These are phyloP conservation scores for Nymphalis polychloros DNA, from an alignment of 2,888 invertebrate species.

Conservation along the genomic window DNA sequence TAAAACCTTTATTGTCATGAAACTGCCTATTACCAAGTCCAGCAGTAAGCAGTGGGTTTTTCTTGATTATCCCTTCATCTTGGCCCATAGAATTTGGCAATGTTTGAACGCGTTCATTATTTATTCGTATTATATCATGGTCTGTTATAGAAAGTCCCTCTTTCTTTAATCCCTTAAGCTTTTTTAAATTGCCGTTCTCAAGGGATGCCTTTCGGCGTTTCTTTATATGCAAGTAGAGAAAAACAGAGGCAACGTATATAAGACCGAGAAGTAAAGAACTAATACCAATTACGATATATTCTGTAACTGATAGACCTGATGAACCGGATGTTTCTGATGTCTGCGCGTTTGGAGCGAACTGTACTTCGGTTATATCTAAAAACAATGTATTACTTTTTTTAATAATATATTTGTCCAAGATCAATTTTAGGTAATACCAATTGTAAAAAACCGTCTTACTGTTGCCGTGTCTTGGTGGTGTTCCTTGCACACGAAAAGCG, in stretches of 20 bases:
- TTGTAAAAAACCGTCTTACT: constrained; percentile 72
- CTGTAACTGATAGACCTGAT: constrained; percentile 85
- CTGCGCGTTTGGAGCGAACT: constrained; percentile 86
- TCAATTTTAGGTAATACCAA: not conserved
- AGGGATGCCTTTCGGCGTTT: constrained; percentile 81
- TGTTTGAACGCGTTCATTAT: constrained; percentile 66
- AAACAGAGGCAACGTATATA: constrained; percentile 92
- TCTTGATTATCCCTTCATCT: constrained; percentile 88
- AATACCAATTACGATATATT: constrained; percentile 92
- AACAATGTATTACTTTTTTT: constrained; percentile 37
- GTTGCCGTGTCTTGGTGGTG: constrained; percentile 84
- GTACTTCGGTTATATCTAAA: constrained; percentile 90
- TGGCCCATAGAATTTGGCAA: constrained; percentile 75
- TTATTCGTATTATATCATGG: constrained; percentile 73
- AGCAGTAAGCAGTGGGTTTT: constrained; percentile 85
- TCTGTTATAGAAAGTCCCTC: constrained; percentile 70
- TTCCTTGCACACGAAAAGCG: constrained; percentile 92
- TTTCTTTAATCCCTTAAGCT: constrained; percentile 64
- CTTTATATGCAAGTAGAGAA: constrained; percentile 89
- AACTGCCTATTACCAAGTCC: constrained; percentile 78
- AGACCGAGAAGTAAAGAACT: constrained; percentile 92
- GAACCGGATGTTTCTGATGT: constrained; percentile 78
- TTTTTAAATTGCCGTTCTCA: constrained; percentile 70
- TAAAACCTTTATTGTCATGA: constrained; percentile 69
- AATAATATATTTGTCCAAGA: not conserved